Base-by-base conservation (phyloP, 2,888 invertebrate species). In the Mactromeris polynyma region DNA sequence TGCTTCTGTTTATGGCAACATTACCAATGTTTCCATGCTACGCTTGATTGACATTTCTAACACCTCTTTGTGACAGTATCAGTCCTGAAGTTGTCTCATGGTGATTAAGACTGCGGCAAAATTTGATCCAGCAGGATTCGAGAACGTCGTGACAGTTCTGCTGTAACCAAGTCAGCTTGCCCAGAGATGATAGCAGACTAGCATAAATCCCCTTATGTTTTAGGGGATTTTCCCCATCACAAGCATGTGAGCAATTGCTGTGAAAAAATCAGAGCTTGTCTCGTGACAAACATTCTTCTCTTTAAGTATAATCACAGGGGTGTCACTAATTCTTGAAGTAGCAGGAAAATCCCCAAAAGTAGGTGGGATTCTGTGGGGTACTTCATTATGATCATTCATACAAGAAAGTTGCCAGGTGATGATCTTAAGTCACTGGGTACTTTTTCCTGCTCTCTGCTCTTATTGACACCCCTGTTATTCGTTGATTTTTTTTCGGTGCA, bases 1-100 rank as follows among this genome's bases (percentile, higher is more conserved):
- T 46, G n/a, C 38, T 46, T 9, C 69, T 80, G 80, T 85, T 85
- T 85, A 85, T 85, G 54, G 85, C 80, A 79, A 54, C 58, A 42
- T 69, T 85, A 33, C 58, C 79, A 79, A 36, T 85, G 85, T 69
- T 79, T 80, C 46, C 69, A 51, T 85, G 80, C 40, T 26, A 46
- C 31, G 69, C n/a, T 85, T 86, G 86, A 86, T 86, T 86, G 86
- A 82, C 86, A 78, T 36, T n/a, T 82, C 21, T 33, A 40, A 36
- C 86, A 77, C 86, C 86, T 77, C n/a, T 38, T 69, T 38, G 54
- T 82, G 86, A 77, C 86, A 86, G 40, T 38, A 69, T 64, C 46
- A 0, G 42, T 77, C 86, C 82, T 77, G 82, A 82, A 78, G 73
- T 78, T 86, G 86, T 86, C 86, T 51, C 78, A 21, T 19, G 40